Percentiles rank a stretch among this genome's conserved stretches.
These are phyloP conservation scores for Oreochromis niloticus DNA, from an alignment of 2,113 vertebrate genomes.

Conservation along the genomic window DNA sequence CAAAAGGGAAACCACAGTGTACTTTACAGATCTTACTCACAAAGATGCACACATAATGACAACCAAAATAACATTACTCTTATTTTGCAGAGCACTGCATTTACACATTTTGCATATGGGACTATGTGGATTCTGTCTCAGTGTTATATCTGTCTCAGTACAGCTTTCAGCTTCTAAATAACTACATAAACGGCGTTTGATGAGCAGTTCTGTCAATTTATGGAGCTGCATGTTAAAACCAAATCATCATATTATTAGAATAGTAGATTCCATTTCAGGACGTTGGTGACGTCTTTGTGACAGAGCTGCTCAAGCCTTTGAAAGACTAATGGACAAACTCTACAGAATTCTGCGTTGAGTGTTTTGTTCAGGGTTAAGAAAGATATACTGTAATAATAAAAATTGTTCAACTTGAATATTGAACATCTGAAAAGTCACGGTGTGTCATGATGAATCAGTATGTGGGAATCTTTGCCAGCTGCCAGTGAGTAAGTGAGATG, in stretches of 20 bases:
- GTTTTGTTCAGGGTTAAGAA: neutral
- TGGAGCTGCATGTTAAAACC: neutral
- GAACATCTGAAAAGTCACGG: neutral
- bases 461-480: neutral
- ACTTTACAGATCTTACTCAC: neutral
- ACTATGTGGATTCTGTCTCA: neutral
- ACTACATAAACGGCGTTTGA: neutral
- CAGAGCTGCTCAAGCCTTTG: slow-evolving; percentile 11
- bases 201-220: neutral
- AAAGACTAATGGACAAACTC: neutral
- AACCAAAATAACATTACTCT: neutral
- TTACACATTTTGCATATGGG: neutral
- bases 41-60: neutral
- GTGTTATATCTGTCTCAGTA: neutral
- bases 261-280: neutral
- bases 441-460: neutral
- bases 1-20: neutral
- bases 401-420: neutral
- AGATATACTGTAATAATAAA: neutral
- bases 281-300: neutral
- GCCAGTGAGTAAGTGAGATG: neutral
- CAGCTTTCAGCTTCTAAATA: neutral
- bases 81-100: neutral
- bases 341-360: neutral
- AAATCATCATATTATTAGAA: neutral